Percentiles rank a stretch among this genome's conserved stretches.
phyloP scores from a whole-genome alignment of 2,113 vertebrate genomes.

The Tragelaphus buxtoni region DNA sequence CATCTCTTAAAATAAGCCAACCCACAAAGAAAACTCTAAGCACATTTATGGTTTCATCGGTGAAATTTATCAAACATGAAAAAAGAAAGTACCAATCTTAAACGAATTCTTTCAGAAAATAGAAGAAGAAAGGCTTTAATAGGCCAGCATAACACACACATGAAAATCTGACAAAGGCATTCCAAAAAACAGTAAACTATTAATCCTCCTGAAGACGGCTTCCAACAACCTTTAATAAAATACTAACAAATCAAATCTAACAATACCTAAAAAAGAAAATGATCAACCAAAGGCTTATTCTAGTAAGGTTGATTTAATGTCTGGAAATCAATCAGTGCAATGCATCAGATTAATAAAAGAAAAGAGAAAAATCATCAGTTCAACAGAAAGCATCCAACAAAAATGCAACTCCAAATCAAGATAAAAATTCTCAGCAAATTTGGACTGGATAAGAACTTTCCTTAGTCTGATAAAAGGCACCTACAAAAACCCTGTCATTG shows the following conservation, averaged over 20 bases:
- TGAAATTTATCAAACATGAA: background rate
- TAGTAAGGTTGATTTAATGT: background rate
- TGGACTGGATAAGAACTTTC: background rate
- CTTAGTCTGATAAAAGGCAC: background rate
- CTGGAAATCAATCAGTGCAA: background rate
- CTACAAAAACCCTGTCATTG: background rate
- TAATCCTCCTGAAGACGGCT: background rate
- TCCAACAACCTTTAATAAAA: conserved; percentile 5
- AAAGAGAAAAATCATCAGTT: background rate
- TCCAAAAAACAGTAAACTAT: background rate
- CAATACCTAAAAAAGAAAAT: background rate
- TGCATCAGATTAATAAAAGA: background rate
- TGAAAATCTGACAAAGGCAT: background rate
- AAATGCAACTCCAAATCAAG: background rate
- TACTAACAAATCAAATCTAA: conserved; percentile 14
- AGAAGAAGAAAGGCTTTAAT: background rate
- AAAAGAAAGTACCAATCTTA: background rate
- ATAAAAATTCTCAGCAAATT: background rate
- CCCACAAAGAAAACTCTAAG: background rate
- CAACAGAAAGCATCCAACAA: background rate
- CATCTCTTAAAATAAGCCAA: background rate
- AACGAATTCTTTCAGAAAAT: background rate
- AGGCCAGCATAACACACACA: background rate
- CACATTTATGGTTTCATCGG: background rate
- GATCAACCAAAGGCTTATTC: background rate